Percentiles rank a stretch among this genome's conserved stretches.
phyloP scores from a whole-genome alignment of 1,140 invertebrate genomes.

The Anastrepha ludens region DNA sequence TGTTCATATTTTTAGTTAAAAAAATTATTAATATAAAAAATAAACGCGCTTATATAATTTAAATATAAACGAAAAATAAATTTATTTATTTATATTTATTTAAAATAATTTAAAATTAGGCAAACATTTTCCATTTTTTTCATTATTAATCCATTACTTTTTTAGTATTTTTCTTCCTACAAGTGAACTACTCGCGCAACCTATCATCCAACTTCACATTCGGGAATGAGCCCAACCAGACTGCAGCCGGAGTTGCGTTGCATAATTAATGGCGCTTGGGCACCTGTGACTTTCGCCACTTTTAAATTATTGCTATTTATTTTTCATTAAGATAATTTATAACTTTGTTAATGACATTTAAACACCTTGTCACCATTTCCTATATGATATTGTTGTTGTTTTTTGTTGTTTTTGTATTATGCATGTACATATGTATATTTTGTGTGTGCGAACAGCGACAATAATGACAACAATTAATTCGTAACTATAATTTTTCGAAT shows the following conservation, averaged over 20 bases:
- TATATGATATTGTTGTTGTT: slow-evolving; percentile 6
- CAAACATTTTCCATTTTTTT: background rate
- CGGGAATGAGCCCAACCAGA: background rate
- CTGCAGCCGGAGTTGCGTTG: slow-evolving; percentile 9
- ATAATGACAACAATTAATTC: slow-evolving; percentile 36
- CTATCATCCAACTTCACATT: background rate
- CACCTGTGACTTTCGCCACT: slow-evolving; percentile 45
- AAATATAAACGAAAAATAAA: background rate
- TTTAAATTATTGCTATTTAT: slow-evolving; percentile 52
- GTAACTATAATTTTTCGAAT: slow-evolving; percentile 43
- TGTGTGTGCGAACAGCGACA: slow-evolving; percentile 8
- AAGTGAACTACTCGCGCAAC: background rate
- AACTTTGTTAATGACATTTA: slow-evolving; percentile 51
- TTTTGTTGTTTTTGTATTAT: background rate
- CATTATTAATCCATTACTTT: background rate
- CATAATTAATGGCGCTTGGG: slow-evolving; percentile 16
- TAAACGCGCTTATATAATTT: background rate
- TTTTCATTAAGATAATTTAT: slow-evolving; percentile 53
- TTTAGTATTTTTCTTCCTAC: background rate
- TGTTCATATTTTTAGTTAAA: background rate
- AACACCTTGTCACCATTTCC: slow-evolving; percentile 49
- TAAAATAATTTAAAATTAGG: background rate
- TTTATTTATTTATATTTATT: no score
- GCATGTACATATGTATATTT: background rate
- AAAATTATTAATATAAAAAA: background rate